A percentile compares a stretch with the other conserved stretches of the same genome.
phyloP scores from a whole-genome alignment of 2,797 vertebrate species.

The Tympanoctomys barrerae region DNA sequence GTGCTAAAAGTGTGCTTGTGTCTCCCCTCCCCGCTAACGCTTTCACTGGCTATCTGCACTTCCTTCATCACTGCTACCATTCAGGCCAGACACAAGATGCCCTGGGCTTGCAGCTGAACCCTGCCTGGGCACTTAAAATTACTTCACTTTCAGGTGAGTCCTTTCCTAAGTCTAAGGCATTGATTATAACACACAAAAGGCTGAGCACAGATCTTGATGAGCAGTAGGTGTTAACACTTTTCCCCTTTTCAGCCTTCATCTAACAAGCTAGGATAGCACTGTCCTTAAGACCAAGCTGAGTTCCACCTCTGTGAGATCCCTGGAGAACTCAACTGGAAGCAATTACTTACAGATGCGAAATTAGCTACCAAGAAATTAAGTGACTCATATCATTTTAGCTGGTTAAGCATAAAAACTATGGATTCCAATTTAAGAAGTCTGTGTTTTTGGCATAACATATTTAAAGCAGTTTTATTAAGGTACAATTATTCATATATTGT shows the following conservation, averaged over 20 bases:
- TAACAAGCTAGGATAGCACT: neutral
- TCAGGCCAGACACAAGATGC: neutral
- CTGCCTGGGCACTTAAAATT: neutral
- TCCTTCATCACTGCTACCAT: neutral
- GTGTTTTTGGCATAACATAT: neutral
- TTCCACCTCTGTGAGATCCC: neutral
- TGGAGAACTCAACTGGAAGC: neutral
- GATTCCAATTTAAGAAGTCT: neutral
- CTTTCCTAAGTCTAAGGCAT: neutral
- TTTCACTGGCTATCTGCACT: neutral
- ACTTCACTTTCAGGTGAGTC: neutral
- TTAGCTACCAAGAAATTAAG: neutral
- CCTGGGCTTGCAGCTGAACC: neutral
- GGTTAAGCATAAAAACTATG: neutral
- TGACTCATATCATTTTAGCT: neutral
- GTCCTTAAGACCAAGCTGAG: neutral
- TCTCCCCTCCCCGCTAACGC: no score
- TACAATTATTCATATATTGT: neutral
- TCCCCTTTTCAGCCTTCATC: constrained; percentile 2
- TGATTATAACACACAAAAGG: neutral
- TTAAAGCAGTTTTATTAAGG: neutral
- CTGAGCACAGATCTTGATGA: neutral
- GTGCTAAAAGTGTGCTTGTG: neutral
- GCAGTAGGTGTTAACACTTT: neutral
- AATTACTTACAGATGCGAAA: constrained; percentile 16